Evolutionary conservation across 2,888 invertebrate genomes (phyloP).

Genomic region (Blomia tropicalis): DNA sequence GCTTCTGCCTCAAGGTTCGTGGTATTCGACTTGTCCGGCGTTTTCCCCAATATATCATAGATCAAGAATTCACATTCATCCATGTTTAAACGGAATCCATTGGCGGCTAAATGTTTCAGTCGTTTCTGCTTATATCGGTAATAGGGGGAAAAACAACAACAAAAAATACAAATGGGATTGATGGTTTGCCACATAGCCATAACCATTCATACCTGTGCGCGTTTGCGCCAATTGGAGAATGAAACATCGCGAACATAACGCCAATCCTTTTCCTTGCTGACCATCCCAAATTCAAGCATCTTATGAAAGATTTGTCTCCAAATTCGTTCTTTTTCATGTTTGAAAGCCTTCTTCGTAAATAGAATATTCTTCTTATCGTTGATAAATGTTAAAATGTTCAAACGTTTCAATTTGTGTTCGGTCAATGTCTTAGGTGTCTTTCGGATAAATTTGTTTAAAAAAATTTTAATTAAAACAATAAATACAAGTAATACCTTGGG

Average conservation of each 20-base stretch:
- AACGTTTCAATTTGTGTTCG: conserved; percentile 3
- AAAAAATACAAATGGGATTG: not conserved
- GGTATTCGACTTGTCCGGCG: not conserved
- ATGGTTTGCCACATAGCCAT: not conserved
- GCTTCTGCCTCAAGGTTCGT: not conserved
- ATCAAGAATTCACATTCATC: conserved; percentile 13
- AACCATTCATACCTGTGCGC: conserved; percentile 1
- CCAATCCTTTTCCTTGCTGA: conserved; percentile 9
- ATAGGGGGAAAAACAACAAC: not conserved
- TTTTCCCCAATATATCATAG: not conserved
- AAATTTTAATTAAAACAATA: not conserved
- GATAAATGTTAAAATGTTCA: not conserved
- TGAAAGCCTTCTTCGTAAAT: conserved; percentile 4
- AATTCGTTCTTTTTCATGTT: not conserved
- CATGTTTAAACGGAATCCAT: conserved; percentile 15
- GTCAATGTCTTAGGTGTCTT: not conserved
- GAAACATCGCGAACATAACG: conserved; percentile 14
- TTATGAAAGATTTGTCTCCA: not conserved
- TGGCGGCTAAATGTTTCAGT: conserved; percentile 3
- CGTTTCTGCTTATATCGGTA: conserved; percentile 9
- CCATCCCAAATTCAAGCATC: conserved; percentile 15
- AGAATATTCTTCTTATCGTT: conserved; percentile 10
- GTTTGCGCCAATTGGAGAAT: conserved; percentile 15
- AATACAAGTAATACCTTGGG: not conserved
- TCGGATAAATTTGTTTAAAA: too few relatives aligned